Percentiles rank a stretch among this genome's conserved stretches.
phyloP scores from a whole-genome alignment of 1,140 invertebrate genomes.

The Uloborus diversus region DNA sequence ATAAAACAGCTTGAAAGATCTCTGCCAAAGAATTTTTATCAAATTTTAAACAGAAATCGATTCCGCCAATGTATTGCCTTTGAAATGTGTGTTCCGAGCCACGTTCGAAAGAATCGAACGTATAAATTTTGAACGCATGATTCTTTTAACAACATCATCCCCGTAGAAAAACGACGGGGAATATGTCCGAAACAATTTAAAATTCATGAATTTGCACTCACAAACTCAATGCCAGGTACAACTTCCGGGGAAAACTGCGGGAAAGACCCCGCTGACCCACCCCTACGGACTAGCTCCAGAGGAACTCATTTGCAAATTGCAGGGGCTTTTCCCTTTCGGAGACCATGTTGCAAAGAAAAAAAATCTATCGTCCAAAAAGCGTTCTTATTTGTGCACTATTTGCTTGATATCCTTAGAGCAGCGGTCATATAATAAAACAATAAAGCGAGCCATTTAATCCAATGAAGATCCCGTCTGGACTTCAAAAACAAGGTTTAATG shows the following conservation, averaged over 20 bases:
- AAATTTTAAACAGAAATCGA: too few relatives aligned
- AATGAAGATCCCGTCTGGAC: slow-evolving; percentile 38
- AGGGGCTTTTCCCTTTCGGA: not conserved
- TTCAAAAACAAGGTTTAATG: slow-evolving; percentile 45
- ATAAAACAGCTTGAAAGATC: too few relatives aligned
- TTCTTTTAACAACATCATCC: not conserved
- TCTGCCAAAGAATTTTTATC: too few relatives aligned
- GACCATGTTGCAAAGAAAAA: slow-evolving; percentile 18
- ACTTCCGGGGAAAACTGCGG: not conserved
- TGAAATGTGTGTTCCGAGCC: too few relatives aligned
- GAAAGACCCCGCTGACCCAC: slow-evolving; percentile 1
- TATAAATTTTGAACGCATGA: not conserved
- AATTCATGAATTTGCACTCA: slow-evolving; percentile 24
- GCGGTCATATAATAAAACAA: slow-evolving; percentile 47
- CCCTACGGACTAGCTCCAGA: not conserved
- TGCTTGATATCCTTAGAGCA: slow-evolving; percentile 1
- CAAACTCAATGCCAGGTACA: not conserved
- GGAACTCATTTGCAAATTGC: slow-evolving; percentile 49
- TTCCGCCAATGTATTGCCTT: too few relatives aligned
- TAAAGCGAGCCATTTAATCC: slow-evolving; percentile 45
- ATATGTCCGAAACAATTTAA: slow-evolving; percentile 31
- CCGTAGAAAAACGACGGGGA: not conserved
- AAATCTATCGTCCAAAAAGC: slow-evolving; percentile 23
- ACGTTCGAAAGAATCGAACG: not conserved
- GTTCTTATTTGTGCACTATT: slow-evolving; percentile 35